Base-by-base conservation (phyloP, 2,888 invertebrate species). In the Chesias legatella region DNA sequence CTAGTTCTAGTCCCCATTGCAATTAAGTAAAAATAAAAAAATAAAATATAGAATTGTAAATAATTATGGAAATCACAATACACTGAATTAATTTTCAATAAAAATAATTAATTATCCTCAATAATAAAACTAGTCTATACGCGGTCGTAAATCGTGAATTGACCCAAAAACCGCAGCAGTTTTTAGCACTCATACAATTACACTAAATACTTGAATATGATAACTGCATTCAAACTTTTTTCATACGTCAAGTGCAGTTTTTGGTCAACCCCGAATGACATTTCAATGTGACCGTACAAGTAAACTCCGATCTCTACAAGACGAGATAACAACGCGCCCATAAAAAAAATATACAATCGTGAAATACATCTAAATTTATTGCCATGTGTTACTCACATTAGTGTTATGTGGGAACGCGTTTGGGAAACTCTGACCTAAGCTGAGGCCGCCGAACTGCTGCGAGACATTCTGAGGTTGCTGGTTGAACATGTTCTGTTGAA, bases 371-470 rank as follows among this genome's bases (percentile, higher is more conserved):
- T 5, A 7, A 10, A 0, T 33, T 48, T 84, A 88, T 59, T 86
- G 86, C 88, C 88, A 88, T 33, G 83, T 60, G 57, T 86, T 88
- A 56, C 85, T 82, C 9, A 86, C 77, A 50, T 85, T 85, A 23
- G 68, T 48, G 45, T 86, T 86, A 54, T 73, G 79, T 34, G 79
- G 51, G 51, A 84, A 84, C 30, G 79, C 71, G 35, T 62, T 83
- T n/a, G 79, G 79, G 50, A 85, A 84, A 61, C 56, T 71, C 59
- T 82, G 85, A 1, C 83, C 83, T 77, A 88, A 58, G 55, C 67
- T 84, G 47, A 86, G 52, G 40, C 71, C 65, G 1, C 78, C 76
- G 36, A 88, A 86, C 53, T 88, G 88, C 51, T 86, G 86, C 5
- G 71, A 32, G 23, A 84, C 44, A 29, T 61, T 68, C 33, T 71